phyloP scores from a whole-genome alignment of 2,113 vertebrate species.

The Planiliza haematocheilus region DNA sequence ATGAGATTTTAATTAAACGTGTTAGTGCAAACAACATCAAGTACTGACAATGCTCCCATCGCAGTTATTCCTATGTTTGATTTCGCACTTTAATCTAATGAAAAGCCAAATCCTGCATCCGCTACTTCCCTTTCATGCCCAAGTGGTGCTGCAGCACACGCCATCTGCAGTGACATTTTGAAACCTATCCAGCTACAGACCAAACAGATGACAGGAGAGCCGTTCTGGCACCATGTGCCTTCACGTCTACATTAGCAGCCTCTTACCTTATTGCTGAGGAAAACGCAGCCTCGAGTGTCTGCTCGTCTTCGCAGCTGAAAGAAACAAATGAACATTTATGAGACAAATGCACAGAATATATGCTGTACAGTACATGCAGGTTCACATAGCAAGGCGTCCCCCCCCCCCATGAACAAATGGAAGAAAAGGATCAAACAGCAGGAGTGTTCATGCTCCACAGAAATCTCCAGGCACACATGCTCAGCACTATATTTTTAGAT shows the following conservation, averaged over 20 bases:
- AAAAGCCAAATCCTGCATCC: slow-evolving; percentile 3
- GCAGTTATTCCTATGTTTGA: slow-evolving; percentile 12
- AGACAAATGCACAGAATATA: slow-evolving; percentile 11
- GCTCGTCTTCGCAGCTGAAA: slow-evolving; percentile 77
- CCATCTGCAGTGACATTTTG: slow-evolving; percentile 19
- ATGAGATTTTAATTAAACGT: no score
- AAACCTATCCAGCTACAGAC: not conserved
- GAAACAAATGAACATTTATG: slow-evolving; percentile 49
- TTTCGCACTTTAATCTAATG: slow-evolving; percentile 18
- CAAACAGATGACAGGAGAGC: not conserved
- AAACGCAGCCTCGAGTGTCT: slow-evolving; percentile 60
- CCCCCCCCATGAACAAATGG: not conserved
- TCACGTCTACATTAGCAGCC: not conserved
- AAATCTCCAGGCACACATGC: slow-evolving; percentile 7
- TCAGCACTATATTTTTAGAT: slow-evolving; percentile 21
- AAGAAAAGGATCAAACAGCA: not conserved
- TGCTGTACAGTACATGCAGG: not conserved
- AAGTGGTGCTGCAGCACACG: slow-evolving; percentile 10
- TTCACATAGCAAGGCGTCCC: no score
- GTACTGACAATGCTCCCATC: not conserved
- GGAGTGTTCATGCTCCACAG: not conserved
- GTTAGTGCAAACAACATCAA: no score
- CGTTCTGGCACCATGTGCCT: not conserved
- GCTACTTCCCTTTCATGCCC: not conserved
- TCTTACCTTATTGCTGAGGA: slow-evolving; percentile 74